These are phyloP conservation scores for Maccullochella peelii DNA, from an alignment of 2,113 vertebrate genomes.

Conservation along the genomic window DNA sequence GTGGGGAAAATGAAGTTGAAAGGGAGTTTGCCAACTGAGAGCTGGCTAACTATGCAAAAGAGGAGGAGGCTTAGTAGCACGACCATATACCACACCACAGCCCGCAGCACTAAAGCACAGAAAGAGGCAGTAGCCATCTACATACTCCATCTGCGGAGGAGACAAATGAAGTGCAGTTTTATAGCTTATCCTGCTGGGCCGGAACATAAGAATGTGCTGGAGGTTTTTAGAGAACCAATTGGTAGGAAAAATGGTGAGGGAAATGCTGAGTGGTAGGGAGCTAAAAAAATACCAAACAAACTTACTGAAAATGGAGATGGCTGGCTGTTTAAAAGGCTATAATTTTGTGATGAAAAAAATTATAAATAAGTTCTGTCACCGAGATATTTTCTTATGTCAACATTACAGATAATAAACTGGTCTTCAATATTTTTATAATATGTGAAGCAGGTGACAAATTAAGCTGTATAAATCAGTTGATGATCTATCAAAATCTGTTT, in stretches of 20 bases:
- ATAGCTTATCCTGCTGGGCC: constrained; percentile 72
- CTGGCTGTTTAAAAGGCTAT: constrained; percentile 21
- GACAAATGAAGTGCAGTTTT: constrained; percentile 77
- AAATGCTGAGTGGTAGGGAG: constrained; percentile 70
- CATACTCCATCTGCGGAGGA: constrained; percentile 71
- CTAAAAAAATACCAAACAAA: constrained; percentile 38
- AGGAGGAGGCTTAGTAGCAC: constrained; percentile 42
- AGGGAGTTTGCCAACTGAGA: constrained; percentile 59
- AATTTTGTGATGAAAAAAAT: neutral
- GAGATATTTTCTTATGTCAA: neutral
- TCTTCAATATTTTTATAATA: neutral
- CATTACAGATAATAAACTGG: neutral
- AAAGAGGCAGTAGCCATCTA: constrained; percentile 60
- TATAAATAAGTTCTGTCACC: neutral
- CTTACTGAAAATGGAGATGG: constrained; percentile 50
- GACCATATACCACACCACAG: constrained; percentile 59
- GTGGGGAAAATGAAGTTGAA: constrained; percentile 60
- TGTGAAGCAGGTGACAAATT: neutral
- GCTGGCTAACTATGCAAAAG: constrained; percentile 57
- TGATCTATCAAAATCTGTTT: neutral
- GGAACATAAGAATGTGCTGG: constrained; percentile 65
- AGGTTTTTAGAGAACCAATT: constrained; percentile 68
- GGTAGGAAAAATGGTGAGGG: constrained; percentile 64
- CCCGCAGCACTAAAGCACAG: constrained; percentile 64
- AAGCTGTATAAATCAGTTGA: neutral